Base-by-base conservation (phyloP, 2,797 vertebrate species). In the Forpus xanthops region DNA sequence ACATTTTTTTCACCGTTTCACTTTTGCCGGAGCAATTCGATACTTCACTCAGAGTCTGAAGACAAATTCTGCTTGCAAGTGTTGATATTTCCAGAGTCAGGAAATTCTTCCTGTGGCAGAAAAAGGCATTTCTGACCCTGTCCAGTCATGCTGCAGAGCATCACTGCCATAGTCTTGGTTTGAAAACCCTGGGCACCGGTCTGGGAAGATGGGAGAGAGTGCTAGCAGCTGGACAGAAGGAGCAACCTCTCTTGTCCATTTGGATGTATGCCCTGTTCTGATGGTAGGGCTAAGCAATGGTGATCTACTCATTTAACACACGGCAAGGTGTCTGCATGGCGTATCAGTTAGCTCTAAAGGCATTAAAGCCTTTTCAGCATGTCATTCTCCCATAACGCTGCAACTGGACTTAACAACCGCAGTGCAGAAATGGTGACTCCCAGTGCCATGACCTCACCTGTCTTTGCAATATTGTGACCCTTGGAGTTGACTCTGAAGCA, bases 341-440 rank as follows among this genome's bases (percentile, higher is more conserved):
- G 2, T 30, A 37, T 14, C 6, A 8, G 15, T 53, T 68, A 58
- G 31, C 0, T 0, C 4, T 44, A 33, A 44, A 27, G 35, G 24
- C 1, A 1, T 44, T 49, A 66, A 74, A 78, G 5, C 7, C 17
- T 19, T 78, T 74, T 66, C 33, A 35, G 28, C 24, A 12, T n/a
- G 12, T 49, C 35, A 39, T 70, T 66, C 27, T 67, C 8, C n/a
- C 15, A 3, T 41, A 74, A 80, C 52, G 14, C 27, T 62, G 39
- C 24, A 65, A 39, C 7, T 12, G 30, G 20, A 39, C 27, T 82
- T 45, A 56, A 16, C 8, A 42, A 9, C 7, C 8, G 6, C 24
- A 35, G 3, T 14, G 55, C 17, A 47, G 25, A 74, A n/a, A 17
- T 27, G 66, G 33, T 31, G 75, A 15, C 7, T 45, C 10, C 44